Base-by-base conservation (phyloP, 1,140 invertebrate genomes). In the Antheraea mylitta region DNA sequence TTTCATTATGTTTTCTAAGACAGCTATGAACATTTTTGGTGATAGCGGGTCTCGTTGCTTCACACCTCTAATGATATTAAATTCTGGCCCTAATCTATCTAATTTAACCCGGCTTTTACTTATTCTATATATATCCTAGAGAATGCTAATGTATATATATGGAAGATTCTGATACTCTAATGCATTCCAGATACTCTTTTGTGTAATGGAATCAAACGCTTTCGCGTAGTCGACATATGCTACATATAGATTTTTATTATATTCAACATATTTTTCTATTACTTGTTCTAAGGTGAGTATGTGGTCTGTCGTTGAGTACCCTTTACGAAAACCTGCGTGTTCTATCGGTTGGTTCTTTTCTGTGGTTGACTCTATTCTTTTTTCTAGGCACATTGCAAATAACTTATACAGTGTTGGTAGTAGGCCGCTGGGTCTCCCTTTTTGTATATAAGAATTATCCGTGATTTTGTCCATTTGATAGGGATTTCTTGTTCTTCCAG, bases 101-200 rank as follows among this genome's bases (percentile, higher is more conserved):
- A 69, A 18, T 36, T 65, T 67, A 3, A 72, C 48, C 58, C 66
- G 67, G 37, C 66, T 72, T 10, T 38, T 59, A 60, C 70, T 38
- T 19, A 68, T 68, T 7, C 9, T 7, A 22, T 68, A 72, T n/a
- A 68, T 67, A 18, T 72, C 58, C 59, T 60, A 30, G 13, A 72
- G 0, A 4, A 68, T 53, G 3, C 64, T 68, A 5, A 68, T 53
- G 18, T 64, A 68, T 64, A 16, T 65, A 11, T 19, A 18, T 4
- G 62, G 18, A 59, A 68, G 36, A 64, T 67, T 68, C 65, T 72
- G 66, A 10, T 22, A 42, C 13, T 58, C 7, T 53, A 72, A 61
- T 36, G 66, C 53, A 22, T 68, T n/a, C n/a, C n/a, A n/a, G n/a
- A n/a, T n/a, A n/a, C n/a, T n/a, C n/a, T n/a, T n/a, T n/a, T n/a